Percentiles rank a stretch among this genome's conserved stretches.
Evolutionary conservation across 2,888 invertebrate species (phyloP).

Genomic region (Protonemura montana): DNA sequence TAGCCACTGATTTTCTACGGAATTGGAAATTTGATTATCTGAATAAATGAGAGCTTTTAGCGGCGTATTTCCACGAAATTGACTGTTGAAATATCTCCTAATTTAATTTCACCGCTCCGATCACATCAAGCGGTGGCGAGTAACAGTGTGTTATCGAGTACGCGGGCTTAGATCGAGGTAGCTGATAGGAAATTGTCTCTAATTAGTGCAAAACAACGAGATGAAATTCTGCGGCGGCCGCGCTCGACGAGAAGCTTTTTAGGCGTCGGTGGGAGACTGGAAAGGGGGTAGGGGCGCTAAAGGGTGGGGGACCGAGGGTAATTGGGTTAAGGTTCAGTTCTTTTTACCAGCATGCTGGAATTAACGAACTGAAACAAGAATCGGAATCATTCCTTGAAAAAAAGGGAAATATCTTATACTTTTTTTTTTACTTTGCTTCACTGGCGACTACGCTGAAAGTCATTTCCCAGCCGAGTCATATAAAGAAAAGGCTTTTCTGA

Average conservation of each 20-base stretch:
- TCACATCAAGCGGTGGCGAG: neutral
- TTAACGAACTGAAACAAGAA: conserved; percentile 47
- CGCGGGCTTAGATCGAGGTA: neutral
- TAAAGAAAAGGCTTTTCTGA: neutral
- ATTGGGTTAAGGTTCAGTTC: conserved; percentile 19
- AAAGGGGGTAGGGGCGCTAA: neutral
- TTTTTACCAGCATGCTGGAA: conserved; percentile 43
- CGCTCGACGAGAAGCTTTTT: neutral
- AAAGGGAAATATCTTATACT: conserved; percentile 26
- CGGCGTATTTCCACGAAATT: neutral
- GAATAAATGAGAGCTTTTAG: neutral
- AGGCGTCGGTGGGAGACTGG: neutral
- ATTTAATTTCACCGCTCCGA: conserved; percentile 22
- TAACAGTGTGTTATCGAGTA: conserved; percentile 7
- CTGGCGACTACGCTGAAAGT: neutral
- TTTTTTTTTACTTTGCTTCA: neutral
- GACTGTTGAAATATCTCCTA: neutral
- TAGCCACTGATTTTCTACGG: neutral
- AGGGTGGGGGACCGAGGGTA: neutral
- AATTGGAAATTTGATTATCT: neutral
- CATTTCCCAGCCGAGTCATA: neutral
- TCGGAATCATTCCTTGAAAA: conserved; percentile 25
- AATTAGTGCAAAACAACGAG: conserved; percentile 23
- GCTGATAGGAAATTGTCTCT: conserved; percentile 8
- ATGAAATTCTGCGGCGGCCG: neutral